A percentile compares a stretch with the other conserved stretches of the same genome.
These are phyloP conservation scores for Sebastes steindachneri DNA, from an alignment of 2,797 vertebrate genomes.

Conservation along the genomic window DNA sequence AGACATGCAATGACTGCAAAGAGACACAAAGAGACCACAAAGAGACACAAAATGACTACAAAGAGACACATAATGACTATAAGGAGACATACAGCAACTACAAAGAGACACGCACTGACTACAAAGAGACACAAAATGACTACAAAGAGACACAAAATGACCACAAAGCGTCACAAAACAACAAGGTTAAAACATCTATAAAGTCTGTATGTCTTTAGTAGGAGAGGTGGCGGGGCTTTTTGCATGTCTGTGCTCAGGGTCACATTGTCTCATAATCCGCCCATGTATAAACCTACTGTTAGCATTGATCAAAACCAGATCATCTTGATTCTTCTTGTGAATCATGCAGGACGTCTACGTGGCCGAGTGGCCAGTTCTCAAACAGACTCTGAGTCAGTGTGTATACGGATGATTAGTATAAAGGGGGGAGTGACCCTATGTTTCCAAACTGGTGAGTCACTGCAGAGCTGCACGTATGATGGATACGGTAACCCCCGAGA, in stretches of 20 bases:
- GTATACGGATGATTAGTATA: neutral
- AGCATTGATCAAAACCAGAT: neutral
- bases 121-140: too few relatives aligned
- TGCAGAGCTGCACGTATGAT: neutral
- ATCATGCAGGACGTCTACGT: neutral
- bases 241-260: too few relatives aligned
- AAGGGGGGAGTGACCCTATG: neutral
- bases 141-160: too few relatives aligned
- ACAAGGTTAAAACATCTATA: neutral
- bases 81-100: too few relatives aligned
- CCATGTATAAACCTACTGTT: neutral
- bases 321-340: neutral
- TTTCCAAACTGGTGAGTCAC: constrained; percentile 54
- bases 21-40: too few relatives aligned
- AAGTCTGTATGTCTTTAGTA: neutral
- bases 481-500: neutral
- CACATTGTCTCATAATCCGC: too few relatives aligned
- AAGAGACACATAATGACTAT: too few relatives aligned
- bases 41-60: too few relatives aligned
- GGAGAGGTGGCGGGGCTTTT: neutral
- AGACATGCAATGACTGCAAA: too few relatives aligned
- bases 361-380: neutral
- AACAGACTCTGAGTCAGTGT: constrained; percentile 38
- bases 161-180: too few relatives aligned
- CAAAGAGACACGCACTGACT: too few relatives aligned